These are phyloP conservation scores for Cottoperca gobio DNA, from an alignment of 2,797 vertebrate genomes.

Conservation along the genomic window DNA sequence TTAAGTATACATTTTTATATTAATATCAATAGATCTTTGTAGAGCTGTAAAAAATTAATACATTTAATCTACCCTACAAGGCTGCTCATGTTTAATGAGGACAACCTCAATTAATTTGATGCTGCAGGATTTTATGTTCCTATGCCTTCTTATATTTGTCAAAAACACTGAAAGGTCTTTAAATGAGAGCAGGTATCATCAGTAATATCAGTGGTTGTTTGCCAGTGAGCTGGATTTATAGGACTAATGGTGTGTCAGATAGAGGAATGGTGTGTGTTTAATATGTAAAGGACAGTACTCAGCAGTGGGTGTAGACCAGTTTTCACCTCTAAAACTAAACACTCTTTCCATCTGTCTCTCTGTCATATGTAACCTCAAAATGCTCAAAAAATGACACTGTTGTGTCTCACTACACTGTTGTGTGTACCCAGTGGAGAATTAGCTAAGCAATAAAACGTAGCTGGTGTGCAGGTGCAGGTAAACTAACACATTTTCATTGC, in stretches of 20 bases:
- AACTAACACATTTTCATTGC: slow-evolving; percentile 28
- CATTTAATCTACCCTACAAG: slow-evolving; percentile 19
- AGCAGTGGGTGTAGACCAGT: slow-evolving; percentile 17
- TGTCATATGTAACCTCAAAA: slow-evolving; percentile 1
- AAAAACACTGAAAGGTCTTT: slow-evolving; percentile 14
- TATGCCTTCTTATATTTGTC: not conserved
- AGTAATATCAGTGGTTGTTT: slow-evolving; percentile 14
- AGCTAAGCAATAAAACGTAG: slow-evolving; percentile 41
- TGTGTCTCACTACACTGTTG: not conserved
- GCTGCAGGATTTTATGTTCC: not conserved
- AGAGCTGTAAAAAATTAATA: not conserved
- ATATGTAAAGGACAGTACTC: slow-evolving; percentile 23
- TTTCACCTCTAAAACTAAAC: slow-evolving; percentile 7
- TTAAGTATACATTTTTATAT: not conserved
- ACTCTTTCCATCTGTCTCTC: not conserved
- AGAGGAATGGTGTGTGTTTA: slow-evolving; percentile 16
- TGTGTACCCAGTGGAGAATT: slow-evolving; percentile 13
- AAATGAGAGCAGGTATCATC: slow-evolving; percentile 18
- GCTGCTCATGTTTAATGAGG: slow-evolving; percentile 21
- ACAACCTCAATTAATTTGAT: not conserved
- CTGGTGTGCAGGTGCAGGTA: slow-evolving; percentile 35
- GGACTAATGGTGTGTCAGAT: slow-evolving; percentile 9
- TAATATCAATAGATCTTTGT: not conserved
- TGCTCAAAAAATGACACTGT: not conserved
- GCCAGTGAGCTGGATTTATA: slow-evolving; percentile 4